Conservation (phyloP, 1,140 invertebrate species). For the Camponotus vicinus region DNA sequence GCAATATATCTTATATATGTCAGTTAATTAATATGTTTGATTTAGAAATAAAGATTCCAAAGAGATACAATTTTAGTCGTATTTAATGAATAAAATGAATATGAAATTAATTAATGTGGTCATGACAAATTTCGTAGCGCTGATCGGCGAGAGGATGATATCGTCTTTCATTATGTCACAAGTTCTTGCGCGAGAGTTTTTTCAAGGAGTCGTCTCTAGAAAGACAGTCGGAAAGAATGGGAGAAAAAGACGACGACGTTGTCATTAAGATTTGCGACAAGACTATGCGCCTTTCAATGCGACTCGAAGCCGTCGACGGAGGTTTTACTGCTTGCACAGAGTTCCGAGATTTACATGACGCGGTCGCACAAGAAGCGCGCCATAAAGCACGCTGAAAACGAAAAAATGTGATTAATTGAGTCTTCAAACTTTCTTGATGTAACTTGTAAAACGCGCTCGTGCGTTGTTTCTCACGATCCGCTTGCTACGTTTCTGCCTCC, state of each 20-base stretch:
- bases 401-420: constrained; percentile 70
- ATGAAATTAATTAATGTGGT: constrained; percentile 9
- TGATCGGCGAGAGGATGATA: neutral
- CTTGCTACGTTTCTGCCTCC: constrained; percentile 32
- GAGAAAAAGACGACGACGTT: constrained; percentile 20
- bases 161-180: constrained; percentile 25
- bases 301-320: constrained; percentile 50
- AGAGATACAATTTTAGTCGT: too few relatives aligned
- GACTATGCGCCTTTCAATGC: constrained; percentile 28
- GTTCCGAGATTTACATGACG: constrained; percentile 70
- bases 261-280: constrained; percentile 49
- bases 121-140: constrained; percentile 7
- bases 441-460: constrained; percentile 19
- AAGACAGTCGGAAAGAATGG: neutral
- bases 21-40: neutral
- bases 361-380: constrained; percentile 58
- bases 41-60: constrained; percentile 2
- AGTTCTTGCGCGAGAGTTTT: neutral
- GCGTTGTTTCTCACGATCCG: neutral
- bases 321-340: constrained; percentile 62
- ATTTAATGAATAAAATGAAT: neutral
- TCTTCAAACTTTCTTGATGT: constrained; percentile 63
- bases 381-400: constrained; percentile 51
- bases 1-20: too few relatives aligned
- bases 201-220: neutral